Base-by-base conservation (phyloP, 2,888 invertebrate genomes). In the Melieria picta region DNA sequence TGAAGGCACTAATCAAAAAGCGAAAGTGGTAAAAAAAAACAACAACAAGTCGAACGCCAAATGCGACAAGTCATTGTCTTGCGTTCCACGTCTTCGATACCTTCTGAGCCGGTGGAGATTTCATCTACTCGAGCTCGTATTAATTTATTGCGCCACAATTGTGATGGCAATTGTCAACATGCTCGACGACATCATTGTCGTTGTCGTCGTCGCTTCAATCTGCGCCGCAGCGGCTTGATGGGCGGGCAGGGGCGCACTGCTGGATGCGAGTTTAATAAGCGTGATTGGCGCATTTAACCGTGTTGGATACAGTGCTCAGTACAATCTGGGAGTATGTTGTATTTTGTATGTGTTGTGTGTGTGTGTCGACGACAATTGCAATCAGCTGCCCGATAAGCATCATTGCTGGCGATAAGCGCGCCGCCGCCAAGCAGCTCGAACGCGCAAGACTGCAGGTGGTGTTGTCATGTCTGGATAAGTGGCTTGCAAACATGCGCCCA, bases 51-150 rank as follows among this genome's bases (percentile, higher is more conserved):
- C 7, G 13, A 50, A 60, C 48, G 48, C 48, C 5, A 48, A 67
- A 67, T n/a, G 66, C 66, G 58, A 30, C 2, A 30, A 58, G 48
- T 60, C 66, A 58, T 58, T 42, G 58, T 42, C 58, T 42, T 42
- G 43, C 50, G 46, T 56, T 65, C 55, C 65, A 45, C 55, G 45
- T 52, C 30, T 9, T n/a, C 4, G 62, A n/a, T 46, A 7, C 13
- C 43, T 11, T 7, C 7, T 46, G 13, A 5, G 66, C 13, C 45
- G 55, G 69, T 61, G 52, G 42, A 69, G 68, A 66, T 71, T 67
- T 65, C 68, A 76, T 66, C 74, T 71, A 76, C 76, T 30, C 30
- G 30, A 30, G 30, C 30, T 76, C 74, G 67, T 72, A 74, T 74
- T 71, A 43, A 69, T 48, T 62, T 62, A 65, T 65, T 65, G 57